Percentiles rank a stretch among this genome's conserved stretches.
These are phyloP conservation scores for Drosophila mettleri DNA, from an alignment of 2,888 invertebrate species.

Conservation along the genomic window DNA sequence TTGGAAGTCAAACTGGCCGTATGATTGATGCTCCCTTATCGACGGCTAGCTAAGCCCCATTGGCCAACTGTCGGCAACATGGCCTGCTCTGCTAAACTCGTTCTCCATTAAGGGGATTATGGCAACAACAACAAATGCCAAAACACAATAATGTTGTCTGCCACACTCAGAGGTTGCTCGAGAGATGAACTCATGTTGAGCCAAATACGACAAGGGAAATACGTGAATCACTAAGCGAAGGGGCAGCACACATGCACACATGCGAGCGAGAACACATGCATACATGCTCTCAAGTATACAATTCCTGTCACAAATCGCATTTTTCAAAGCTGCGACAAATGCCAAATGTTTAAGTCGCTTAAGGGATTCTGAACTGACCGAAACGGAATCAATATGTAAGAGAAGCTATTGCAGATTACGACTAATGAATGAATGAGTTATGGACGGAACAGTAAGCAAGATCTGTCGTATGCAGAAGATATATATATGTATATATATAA, in stretches of 20 bases:
- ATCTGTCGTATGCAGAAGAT: too few relatives aligned
- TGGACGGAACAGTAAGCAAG: too few relatives aligned
- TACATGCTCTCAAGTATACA: not conserved
- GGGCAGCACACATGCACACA: not conserved
- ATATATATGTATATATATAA: too few relatives aligned
- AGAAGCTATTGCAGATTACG: not conserved
- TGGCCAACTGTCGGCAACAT: slow-evolving; percentile 27
- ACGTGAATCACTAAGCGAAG: slow-evolving; percentile 16
- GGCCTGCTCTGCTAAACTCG: slow-evolving; percentile 2
- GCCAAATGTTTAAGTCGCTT: slow-evolving; percentile 63
- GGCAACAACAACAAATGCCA: slow-evolving; percentile 23
- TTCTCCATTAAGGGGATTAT: slow-evolving; percentile 50
- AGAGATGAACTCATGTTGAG: slow-evolving; percentile 11
- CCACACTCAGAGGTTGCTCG: slow-evolving; percentile 2
- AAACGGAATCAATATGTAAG: not conserved
- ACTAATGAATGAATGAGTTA: too few relatives aligned
- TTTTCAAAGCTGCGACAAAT: slow-evolving; percentile 45
- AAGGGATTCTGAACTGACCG: not conserved
- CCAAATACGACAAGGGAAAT: slow-evolving; percentile 14
- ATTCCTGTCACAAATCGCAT: slow-evolving; percentile 18
- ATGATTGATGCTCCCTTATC: slow-evolving; percentile 41
- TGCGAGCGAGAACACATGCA: not conserved
- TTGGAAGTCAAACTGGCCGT: slow-evolving; percentile 9
- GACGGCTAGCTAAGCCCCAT: slow-evolving; percentile 17
- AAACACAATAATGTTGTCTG: slow-evolving; percentile 9